These are phyloP conservation scores for Crotalus viridis DNA, from an alignment of 2,113 vertebrate genomes.

Conservation along the genomic window DNA sequence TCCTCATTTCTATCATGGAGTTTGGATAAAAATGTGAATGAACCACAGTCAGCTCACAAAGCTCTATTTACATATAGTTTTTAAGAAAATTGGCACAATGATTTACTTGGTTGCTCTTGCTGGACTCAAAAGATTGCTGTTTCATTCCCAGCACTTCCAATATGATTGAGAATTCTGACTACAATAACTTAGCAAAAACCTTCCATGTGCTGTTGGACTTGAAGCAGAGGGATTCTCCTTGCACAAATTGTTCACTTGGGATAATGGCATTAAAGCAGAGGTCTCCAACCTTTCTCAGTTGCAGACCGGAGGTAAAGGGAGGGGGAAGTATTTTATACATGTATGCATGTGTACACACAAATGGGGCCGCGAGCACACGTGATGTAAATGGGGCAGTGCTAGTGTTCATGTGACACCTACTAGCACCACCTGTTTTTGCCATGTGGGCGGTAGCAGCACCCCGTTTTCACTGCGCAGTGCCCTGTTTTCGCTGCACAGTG, in stretches of 20 bases:
- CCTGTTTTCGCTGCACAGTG: no score
- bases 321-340: no score
- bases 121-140: conserved; percentile 21
- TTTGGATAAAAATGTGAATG: conserved; percentile 2
- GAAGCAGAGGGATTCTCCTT: conserved; percentile 33
- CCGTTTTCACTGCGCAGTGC: no score
- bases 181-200: conserved; percentile 30
- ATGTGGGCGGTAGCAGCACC: no score
- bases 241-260: conserved; percentile 26
- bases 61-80: not conserved
- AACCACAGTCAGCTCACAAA: conserved; percentile 1
- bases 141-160: conserved; percentile 21
- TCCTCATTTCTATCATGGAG: not conserved
- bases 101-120: conserved; percentile 29
- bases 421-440: no score
- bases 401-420: no score
- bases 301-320: no score
- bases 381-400: no score
- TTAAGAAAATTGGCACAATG: not conserved
- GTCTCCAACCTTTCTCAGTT: no score
- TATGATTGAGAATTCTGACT: conserved; percentile 27
- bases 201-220: conserved; percentile 20
- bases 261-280: conserved; percentile 14
- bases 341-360: no score
- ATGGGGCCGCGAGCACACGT: no score